Evolutionary conservation across 1,140 invertebrate genomes (phyloP), one percentile per base, ranked within the genome.

Genomic region (Caerostris extrusa): DNA sequence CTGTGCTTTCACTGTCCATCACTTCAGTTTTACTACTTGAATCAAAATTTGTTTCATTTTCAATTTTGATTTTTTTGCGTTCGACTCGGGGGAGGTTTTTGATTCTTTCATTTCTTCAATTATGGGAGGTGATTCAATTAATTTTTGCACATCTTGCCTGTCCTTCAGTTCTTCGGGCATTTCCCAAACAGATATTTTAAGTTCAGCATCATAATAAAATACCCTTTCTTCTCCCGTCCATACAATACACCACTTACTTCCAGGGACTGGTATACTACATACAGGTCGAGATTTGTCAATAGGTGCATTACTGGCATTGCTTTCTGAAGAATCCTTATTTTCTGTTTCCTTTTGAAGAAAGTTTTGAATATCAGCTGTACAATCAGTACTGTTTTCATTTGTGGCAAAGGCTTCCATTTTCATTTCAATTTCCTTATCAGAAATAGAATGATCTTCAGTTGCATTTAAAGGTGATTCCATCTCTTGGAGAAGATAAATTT

Each of bases 201-300:
- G 98, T 19, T 98, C 99, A 0, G 99, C 99, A 95, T 97, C 97
- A 95, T 96, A 97, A 95, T 97, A 97, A 96, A 99, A 99, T 64
- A 99, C 98, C 55, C 98, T 97, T 1, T 97, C 97, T 96, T 99
- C 99, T 5, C 99, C 98, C 7, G 99, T 99, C 99, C 99, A 99
- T 12, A 99, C 99, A 67, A 96, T 96, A 99, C 98, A 99, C 99
- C 99, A 99, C 7, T 99, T 99, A 67, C 99, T 99, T 55, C 99
- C 99, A 58, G 98, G 97, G 90, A 99, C 98, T 5, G 99, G 98
- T 58, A 98, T 99, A 95, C 98, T 99, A 0, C 98, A 99, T 10
- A 99, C 97, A 3, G 99, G 99, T 92, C 97, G 97, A 57, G 97
- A 98, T 95, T 98, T 98, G 95, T 98, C 98, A 94, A 97, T 97